Evolutionary conservation across 30 jellyfish, hydroid and myxozoan genomes (phyloP).

Genomic region (Aurelia sp.): DNA sequence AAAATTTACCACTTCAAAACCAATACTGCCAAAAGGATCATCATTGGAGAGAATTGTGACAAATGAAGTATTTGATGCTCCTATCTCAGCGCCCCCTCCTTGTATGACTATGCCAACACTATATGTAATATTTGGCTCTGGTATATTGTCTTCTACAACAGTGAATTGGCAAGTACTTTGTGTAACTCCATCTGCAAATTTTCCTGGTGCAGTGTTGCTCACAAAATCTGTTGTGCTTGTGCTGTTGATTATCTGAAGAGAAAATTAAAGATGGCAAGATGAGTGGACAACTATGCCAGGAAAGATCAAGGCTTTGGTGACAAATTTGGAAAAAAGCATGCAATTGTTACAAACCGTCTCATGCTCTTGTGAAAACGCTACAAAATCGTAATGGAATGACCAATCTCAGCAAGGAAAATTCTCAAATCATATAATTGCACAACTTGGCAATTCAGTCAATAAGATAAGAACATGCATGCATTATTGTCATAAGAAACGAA

Average conservation of each 20-base stretch:
- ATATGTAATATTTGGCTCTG: slow-evolving; percentile 84
- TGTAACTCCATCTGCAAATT: slow-evolving; percentile 35
- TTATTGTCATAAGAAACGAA: too few species aligned
- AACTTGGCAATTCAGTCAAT: too few species aligned
- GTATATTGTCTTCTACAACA: slow-evolving; percentile 76
- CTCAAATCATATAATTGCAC: too few species aligned
- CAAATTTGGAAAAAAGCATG: too few species aligned
- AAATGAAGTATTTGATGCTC: slow-evolving; percentile 38
- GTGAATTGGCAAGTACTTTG: slow-evolving; percentile 63
- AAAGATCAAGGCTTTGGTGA: too few species aligned
- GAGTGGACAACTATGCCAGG: too few species aligned
- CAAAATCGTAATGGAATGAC: too few species aligned
- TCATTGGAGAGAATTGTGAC: slow-evolving; percentile 84
- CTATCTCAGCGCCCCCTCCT: slow-evolving; percentile 51
- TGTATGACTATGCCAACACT: slow-evolving; percentile 39
- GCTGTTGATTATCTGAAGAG: slow-evolving; percentile 44
- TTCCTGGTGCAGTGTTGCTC: slow-evolving; percentile 12
- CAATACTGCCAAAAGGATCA: slow-evolving; percentile 93
- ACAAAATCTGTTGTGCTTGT: slow-evolving; percentile 53
- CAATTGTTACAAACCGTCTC: too few species aligned
- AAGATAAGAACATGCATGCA: too few species aligned
- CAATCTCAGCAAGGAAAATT: too few species aligned
- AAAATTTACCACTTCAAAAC: slow-evolving; percentile 53
- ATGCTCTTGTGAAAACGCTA: too few species aligned
- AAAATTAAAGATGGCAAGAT: too few species aligned